Conservation (phyloP, 2,888 invertebrate species). For the Drosophila melanosoma region DNA sequence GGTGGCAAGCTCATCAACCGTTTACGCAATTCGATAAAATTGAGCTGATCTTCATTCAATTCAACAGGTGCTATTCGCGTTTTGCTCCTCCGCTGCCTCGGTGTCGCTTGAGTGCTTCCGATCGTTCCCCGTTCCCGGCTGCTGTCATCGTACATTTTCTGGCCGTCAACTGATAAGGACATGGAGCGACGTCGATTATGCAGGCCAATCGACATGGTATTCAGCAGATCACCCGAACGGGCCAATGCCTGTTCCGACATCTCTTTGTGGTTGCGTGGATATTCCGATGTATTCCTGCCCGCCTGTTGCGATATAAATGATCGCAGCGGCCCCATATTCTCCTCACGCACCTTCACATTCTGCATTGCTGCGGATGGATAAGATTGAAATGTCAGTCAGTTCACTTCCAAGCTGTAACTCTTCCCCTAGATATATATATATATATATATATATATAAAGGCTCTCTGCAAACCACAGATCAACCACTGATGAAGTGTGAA, state of each 20-base stretch:
- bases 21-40: slow-evolving; percentile 8
- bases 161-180: slow-evolving; percentile 37
- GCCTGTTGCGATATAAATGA: slow-evolving; percentile 23
- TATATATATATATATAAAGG: no score
- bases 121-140: not conserved
- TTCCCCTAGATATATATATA: not conserved
- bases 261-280: slow-evolving; percentile 55
- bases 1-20: slow-evolving; percentile 61
- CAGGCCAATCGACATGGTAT: no score
- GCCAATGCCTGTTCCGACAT: slow-evolving; percentile 43
- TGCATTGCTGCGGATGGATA: slow-evolving; percentile 1
- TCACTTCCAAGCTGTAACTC: not conserved
- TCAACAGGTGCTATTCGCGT: not conserved
- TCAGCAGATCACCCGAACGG: slow-evolving; percentile 40
- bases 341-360: slow-evolving; percentile 16
- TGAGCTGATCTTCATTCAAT: not conserved
- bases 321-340: slow-evolving; percentile 52
- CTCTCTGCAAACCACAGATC: not conserved
- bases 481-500: not conserved
- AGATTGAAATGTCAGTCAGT: not conserved
- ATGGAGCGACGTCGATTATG: slow-evolving; percentile 54
- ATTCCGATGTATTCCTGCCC: not conserved
- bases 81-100: not conserved
- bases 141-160: slow-evolving; percentile 24
- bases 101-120: not conserved